Conservation (phyloP, 1,140 invertebrate genomes). For the Pantala flavescens region DNA sequence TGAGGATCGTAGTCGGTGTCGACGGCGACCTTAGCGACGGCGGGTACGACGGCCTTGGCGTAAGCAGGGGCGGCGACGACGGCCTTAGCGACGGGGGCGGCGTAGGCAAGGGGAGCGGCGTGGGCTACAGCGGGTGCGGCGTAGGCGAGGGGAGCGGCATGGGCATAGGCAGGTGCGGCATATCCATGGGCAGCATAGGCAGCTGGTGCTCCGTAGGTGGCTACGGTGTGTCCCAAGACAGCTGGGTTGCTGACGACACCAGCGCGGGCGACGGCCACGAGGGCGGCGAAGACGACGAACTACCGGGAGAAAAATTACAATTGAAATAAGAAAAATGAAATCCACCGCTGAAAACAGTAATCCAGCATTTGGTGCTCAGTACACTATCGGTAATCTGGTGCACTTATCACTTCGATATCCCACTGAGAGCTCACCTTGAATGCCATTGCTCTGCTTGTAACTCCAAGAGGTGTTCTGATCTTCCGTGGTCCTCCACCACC, state of each 20-base stretch:
- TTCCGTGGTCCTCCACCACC: not conserved
- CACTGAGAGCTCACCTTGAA: not conserved
- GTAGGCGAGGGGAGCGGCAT: constrained; percentile 20
- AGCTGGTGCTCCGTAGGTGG: constrained; percentile 15
- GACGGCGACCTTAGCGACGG: constrained; percentile 18
- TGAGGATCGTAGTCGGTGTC: constrained; percentile 39
- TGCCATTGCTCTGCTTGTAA: not conserved
- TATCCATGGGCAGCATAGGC: constrained; percentile 22
- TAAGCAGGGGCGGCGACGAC: constrained; percentile 24
- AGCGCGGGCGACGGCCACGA: constrained; percentile 18
- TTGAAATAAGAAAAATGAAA: not conserved
- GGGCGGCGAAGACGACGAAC: constrained; percentile 18
- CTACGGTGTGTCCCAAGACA: constrained; percentile 10
- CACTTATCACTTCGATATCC: no score
- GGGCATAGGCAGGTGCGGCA: constrained; percentile 25
- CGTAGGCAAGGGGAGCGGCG: constrained; percentile 15
- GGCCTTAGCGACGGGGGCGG: constrained; percentile 19
- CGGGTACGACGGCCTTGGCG: constrained; percentile 19
- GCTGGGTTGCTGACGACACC: constrained; percentile 16
- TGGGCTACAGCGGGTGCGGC: constrained; percentile 19
- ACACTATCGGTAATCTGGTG: no score
- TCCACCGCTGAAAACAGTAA: not conserved
- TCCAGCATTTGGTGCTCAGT: no score
- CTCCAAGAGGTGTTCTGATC: not conserved
- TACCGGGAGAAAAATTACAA: not conserved